These are phyloP conservation scores for Cebus imitator DNA, from an alignment of 2,113 vertebrate species.

Conservation along the genomic window DNA sequence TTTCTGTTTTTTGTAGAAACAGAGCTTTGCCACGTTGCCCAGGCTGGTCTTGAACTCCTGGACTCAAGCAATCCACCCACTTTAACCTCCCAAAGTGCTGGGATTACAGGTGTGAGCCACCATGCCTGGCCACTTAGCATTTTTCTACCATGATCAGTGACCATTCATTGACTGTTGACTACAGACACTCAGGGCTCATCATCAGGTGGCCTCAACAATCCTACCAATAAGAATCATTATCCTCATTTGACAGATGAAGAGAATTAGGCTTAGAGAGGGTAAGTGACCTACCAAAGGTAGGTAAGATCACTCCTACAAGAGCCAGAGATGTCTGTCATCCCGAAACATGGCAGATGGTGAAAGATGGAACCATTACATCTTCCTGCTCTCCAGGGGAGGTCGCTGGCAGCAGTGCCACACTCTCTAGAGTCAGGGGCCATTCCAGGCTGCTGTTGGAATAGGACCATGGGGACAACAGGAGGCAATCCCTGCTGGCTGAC, in stretches of 20 bases:
- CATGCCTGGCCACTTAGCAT: too few relatives aligned
- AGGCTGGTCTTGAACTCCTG: too few relatives aligned
- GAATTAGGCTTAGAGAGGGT: neutral
- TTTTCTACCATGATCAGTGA: fast-evolving
- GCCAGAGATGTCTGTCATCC: neutral
- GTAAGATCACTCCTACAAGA: neutral
- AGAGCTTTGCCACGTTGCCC: too few relatives aligned
- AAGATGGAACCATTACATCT: fast-evolving
- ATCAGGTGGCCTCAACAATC: neutral
- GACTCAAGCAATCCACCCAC: too few relatives aligned
- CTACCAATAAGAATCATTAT: too few relatives aligned
- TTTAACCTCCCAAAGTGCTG: too few relatives aligned
- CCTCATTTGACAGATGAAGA: neutral
- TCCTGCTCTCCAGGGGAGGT: neutral
- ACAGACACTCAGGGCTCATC: fast-evolving
- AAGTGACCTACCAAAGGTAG: neutral
- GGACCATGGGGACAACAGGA: fast-evolving
- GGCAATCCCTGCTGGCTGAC: neutral
- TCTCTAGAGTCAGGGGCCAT: too few relatives aligned
- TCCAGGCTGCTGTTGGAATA: neutral
- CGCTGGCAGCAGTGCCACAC: neutral
- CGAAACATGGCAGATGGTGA: neutral
- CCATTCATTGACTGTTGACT: fast-evolving
- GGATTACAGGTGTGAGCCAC: too few relatives aligned
- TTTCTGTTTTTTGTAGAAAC: too few relatives aligned